Evolutionary conservation across 2,888 invertebrate genomes (phyloP).

Genomic region (Acheta domesticus): DNA sequence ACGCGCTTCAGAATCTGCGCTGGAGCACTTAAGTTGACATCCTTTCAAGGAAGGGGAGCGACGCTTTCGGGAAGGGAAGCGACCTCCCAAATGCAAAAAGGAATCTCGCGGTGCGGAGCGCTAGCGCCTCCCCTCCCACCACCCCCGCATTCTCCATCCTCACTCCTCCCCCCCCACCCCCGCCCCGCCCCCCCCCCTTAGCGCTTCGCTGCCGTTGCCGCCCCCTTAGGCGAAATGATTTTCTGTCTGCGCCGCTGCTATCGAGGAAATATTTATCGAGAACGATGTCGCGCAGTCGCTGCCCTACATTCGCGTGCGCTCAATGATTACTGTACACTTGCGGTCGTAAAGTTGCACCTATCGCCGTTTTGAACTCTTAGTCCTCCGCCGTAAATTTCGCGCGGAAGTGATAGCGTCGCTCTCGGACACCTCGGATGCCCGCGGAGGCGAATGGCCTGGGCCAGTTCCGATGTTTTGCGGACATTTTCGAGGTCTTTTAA

Average conservation of each 20-base stretch:
- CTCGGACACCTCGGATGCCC: too few relatives aligned
- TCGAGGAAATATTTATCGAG: constrained; percentile 18
- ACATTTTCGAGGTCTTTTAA: too few relatives aligned
- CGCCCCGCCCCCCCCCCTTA: too few relatives aligned
- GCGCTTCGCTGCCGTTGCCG: too few relatives aligned
- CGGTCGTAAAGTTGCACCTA: neutral
- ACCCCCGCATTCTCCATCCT: too few relatives aligned
- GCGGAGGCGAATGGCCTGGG: too few relatives aligned
- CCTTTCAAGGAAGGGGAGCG: neutral
- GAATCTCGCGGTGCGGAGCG: neutral
- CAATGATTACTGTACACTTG: constrained; percentile 3
- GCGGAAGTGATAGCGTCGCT: neutral
- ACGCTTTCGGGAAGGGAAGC: neutral
- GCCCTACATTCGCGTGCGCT: neutral
- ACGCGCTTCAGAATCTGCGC: too few relatives aligned
- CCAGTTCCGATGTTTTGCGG: too few relatives aligned
- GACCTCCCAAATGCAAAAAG: neutral
- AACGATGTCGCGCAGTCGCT: neutral
- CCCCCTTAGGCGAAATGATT: neutral
- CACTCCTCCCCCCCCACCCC: too few relatives aligned
- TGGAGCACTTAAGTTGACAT: neutral
- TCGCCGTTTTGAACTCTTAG: neutral
- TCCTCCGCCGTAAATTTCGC: neutral
- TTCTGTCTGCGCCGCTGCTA: neutral
- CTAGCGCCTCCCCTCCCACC: too few relatives aligned